phyloP scores from a whole-genome alignment of 1,140 invertebrate species.

The Vollenhovia emeryi region DNA sequence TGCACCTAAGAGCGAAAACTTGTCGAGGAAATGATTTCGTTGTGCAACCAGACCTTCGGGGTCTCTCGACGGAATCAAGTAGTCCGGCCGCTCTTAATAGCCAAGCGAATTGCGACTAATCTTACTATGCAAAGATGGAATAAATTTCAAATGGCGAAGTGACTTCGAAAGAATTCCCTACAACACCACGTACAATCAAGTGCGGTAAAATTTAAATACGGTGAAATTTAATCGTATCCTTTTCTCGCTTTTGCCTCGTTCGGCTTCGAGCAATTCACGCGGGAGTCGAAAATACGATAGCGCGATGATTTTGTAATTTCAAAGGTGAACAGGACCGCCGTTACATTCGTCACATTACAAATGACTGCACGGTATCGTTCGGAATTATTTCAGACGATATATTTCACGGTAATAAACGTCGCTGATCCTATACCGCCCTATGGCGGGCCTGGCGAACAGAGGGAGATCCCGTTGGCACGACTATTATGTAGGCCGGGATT shows the following conservation, averaged over 20 bases:
- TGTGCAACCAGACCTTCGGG: constrained; percentile 29
- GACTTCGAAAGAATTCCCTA: neutral
- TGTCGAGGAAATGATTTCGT: constrained; percentile 17
- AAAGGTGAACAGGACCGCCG: neutral
- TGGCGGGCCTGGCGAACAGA: neutral
- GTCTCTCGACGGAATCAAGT: neutral
- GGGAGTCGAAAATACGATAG: neutral
- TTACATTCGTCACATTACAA: neutral
- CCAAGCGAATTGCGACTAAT: neutral
- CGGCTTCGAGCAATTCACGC: neutral
- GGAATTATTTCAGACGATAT: neutral
- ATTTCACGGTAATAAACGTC: neutral
- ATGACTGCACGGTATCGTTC: neutral
- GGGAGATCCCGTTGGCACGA: constrained; percentile 72
- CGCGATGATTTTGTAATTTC: neutral
- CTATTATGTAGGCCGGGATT: constrained; percentile 73
- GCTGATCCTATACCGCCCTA: constrained; percentile 3
- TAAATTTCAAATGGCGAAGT: neutral
- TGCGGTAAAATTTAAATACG: neutral
- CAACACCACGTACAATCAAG: neutral
- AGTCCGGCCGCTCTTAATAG: neutral
- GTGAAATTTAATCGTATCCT: neutral
- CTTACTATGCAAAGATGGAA: neutral
- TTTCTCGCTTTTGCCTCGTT: neutral
- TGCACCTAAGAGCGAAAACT: constrained; percentile 32